Evolutionary conservation across 2,797 vertebrate genomes (phyloP), one percentile per base, ranked within the genome.

Genomic region (Champsocephalus gunnari): DNA sequence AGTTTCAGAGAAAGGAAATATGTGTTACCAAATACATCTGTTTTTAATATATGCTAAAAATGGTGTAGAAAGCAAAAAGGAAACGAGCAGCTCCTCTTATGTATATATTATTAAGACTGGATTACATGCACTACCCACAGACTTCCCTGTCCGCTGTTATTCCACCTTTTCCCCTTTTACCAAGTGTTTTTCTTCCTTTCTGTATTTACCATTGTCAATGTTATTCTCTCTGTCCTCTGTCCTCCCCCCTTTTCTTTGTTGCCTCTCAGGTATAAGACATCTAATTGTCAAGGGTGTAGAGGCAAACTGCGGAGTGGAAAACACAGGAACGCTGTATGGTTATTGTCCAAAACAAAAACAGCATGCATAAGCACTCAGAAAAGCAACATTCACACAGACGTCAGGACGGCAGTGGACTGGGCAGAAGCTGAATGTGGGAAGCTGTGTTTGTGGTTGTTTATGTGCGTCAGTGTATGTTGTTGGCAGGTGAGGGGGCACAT

Each of bases 401-500:
- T 85, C 70, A 47, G 58, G 82, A 65, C 88, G 72, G 79, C 83
- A 80, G 69, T 54, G 45, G 54, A 44, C 21, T 12, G 53, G 79
- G 63, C 65, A 75, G 71, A 69, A 71, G 75, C 71, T 44, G 81
- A 86, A 61, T 72, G 66, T 80, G 82, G 21, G 4, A 24, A 77
- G 67, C 68, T 65, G 65, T 87, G 78, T 87, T 82, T 71, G 73
- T 74, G 76, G 50, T 83, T 87, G 83, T 84, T 86, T 81, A 77
- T 80, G 61, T 83, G 71, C 81, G 85, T 80, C 68, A 72, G 74
- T 83, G 71, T 82, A 78, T 81, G 85, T 85, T 84, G 84, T 85
- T 87, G 89, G 90, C 90, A 92, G 79, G 75, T 93, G 84, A 84
- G 83, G 83, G 87, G 82, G 77, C 86, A 87, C 73, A 47, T 75